phyloP scores from a whole-genome alignment of 2,113 vertebrate genomes.

The Sigmodon hispidus region DNA sequence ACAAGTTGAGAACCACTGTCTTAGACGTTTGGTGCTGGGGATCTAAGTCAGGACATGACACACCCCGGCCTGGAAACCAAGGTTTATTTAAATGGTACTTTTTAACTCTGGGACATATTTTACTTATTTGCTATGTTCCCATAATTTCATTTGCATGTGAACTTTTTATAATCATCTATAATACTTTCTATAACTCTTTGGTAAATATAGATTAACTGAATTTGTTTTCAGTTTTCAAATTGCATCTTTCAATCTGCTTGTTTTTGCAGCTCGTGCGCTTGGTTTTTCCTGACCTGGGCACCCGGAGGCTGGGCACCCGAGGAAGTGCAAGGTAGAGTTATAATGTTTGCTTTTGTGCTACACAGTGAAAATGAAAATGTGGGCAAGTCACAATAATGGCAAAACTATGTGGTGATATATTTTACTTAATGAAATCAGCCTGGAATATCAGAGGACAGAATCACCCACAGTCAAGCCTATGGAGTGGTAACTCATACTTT shows the following conservation, averaged over 20 bases:
- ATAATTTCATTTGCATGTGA: not conserved
- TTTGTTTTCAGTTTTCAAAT: not conserved
- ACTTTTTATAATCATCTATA: not conserved
- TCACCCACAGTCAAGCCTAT: too few relatives aligned
- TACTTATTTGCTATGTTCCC: not conserved
- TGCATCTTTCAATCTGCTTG: not conserved
- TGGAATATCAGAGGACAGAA: too few relatives aligned
- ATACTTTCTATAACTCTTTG: not conserved
- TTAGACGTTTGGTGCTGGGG: not conserved
- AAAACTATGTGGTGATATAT: too few relatives aligned
- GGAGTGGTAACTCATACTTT: too few relatives aligned
- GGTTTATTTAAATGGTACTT: not conserved
- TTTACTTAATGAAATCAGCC: too few relatives aligned
- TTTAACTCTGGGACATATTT: not conserved
- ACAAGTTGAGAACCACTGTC: not conserved
- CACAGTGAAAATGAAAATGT: not conserved
- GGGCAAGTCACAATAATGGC: not conserved
- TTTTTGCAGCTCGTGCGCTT: slow-evolving; percentile 78
- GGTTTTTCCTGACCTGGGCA: slow-evolving; percentile 82
- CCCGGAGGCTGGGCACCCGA: slow-evolving; percentile 81
- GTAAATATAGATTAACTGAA: not conserved
- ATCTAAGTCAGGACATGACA: not conserved
- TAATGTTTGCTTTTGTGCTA: slow-evolving; percentile 45
- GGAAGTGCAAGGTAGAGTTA: slow-evolving; percentile 81
- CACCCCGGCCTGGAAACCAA: not conserved